Evolutionary conservation across 2,797 vertebrate species (phyloP).

Genomic region (Cyclura pinguis): DNA sequence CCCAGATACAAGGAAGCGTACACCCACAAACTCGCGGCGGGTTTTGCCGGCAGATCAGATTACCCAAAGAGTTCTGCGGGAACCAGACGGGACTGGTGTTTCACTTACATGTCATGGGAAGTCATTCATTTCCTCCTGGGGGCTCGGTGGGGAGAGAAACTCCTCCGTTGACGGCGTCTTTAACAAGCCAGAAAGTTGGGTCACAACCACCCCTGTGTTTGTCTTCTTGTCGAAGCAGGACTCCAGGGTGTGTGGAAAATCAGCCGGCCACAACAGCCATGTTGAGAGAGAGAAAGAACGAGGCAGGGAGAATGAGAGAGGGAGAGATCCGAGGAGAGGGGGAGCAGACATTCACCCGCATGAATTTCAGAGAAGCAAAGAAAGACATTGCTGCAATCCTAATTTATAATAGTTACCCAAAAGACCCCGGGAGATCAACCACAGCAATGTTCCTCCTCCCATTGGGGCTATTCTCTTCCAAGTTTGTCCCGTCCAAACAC

Average conservation of each 20-base stretch:
- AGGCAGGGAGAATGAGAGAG: background rate
- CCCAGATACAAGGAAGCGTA: too few species aligned
- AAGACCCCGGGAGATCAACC: conserved; percentile 35
- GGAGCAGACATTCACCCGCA: background rate
- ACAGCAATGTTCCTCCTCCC: background rate
- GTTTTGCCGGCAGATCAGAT: background rate
- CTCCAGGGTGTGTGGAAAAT: conserved; percentile 60
- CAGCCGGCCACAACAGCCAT: conserved; percentile 13
- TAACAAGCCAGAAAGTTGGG: conserved; percentile 61
- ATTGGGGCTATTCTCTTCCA: background rate
- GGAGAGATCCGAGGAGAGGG: background rate
- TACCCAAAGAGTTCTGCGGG: accelerated
- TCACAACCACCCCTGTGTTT: conserved; percentile 43
- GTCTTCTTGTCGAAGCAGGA: conserved; percentile 51
- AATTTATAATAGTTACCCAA: conserved; percentile 6
- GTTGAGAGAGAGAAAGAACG: conserved; percentile 38
- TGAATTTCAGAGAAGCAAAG: conserved; percentile 54
- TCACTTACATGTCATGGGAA: conserved; percentile 17
- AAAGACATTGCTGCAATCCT: background rate
- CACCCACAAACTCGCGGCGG: accelerated
- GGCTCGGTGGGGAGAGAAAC: conserved; percentile 24
- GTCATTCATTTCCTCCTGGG: conserved; percentile 45
- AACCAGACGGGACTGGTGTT: accelerated
- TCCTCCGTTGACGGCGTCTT: conserved; percentile 43
- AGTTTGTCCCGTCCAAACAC: accelerated